Conservation (phyloP, 2,797 vertebrate species). For the Syndactyla subalaris region DNA sequence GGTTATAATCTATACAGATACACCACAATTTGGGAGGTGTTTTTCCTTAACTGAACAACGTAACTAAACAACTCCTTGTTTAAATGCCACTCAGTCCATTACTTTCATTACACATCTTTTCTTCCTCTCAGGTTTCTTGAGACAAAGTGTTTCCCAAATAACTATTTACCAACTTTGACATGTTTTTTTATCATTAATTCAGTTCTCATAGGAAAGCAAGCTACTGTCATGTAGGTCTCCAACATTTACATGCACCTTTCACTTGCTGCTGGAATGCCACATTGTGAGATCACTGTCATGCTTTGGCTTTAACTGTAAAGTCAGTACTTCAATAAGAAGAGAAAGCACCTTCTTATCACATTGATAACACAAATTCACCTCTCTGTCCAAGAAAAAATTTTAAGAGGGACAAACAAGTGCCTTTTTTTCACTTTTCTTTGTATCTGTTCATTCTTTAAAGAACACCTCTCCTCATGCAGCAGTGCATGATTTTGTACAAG, state of each 20-base stretch:
- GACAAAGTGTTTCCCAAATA: not conserved
- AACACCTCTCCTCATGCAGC: not conserved
- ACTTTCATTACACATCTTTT: not conserved
- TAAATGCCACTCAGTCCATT: not conserved
- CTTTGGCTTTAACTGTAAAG: not conserved
- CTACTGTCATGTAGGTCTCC: not conserved
- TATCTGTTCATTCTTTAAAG: not conserved
- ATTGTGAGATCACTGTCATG: not conserved
- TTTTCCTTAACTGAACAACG: not conserved
- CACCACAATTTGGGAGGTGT: not conserved
- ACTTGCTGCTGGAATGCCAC: not conserved
- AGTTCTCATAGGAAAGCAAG: not conserved
- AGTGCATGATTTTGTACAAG: not conserved
- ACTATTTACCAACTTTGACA: not conserved
- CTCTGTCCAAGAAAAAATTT: not conserved
- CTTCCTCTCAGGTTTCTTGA: not conserved
- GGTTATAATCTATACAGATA: not conserved
- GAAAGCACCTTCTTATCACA: not conserved
- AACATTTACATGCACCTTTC: not conserved
- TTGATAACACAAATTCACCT: not conserved
- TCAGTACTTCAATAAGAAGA: not conserved
- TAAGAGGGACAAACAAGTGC: slow-evolving; percentile 4
- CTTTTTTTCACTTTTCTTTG: not conserved
- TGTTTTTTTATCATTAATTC: not conserved
- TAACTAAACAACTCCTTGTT: not conserved